These are phyloP conservation scores for Cercopithecus mona DNA, from an alignment of 2,113 vertebrate species.

Conservation along the genomic window DNA sequence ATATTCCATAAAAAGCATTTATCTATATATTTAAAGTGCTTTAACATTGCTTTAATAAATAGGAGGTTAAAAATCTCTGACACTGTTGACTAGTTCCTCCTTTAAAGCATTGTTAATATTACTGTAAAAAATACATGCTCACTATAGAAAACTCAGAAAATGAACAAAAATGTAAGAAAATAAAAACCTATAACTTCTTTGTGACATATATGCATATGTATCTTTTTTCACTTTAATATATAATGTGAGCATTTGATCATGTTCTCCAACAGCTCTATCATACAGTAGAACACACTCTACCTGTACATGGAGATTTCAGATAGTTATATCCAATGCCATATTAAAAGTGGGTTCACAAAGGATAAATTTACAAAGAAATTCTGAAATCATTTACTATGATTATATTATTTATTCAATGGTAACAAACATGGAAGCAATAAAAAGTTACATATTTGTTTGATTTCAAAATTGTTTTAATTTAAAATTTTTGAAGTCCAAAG, in stretches of 20 bases:
- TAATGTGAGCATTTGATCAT: background rate
- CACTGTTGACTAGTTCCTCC: background rate
- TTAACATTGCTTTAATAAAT: background rate
- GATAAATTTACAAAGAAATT: conserved; percentile 4
- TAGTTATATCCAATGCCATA: conserved; percentile 19
- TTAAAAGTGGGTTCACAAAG: background rate
- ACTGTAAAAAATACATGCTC: background rate
- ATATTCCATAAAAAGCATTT: background rate
- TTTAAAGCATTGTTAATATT: conserved; percentile 24
- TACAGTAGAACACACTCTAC: background rate
- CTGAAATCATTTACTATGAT: background rate
- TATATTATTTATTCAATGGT: background rate
- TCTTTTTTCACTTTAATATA: conserved; percentile 13
- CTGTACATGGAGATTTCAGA: background rate
- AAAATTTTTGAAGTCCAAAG: background rate
- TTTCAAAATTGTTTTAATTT: background rate
- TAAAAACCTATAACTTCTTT: background rate
- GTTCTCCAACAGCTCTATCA: background rate
- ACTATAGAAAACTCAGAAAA: conserved; percentile 44
- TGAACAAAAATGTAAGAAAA: conserved; percentile 6
- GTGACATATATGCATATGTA: background rate
- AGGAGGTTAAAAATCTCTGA: conserved; percentile 31
- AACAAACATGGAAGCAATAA: background rate
- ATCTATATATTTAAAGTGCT: background rate
- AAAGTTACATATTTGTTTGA: background rate